phyloP scores from a whole-genome alignment of 2,888 invertebrate species.

The Eremobia ochroleuca region DNA sequence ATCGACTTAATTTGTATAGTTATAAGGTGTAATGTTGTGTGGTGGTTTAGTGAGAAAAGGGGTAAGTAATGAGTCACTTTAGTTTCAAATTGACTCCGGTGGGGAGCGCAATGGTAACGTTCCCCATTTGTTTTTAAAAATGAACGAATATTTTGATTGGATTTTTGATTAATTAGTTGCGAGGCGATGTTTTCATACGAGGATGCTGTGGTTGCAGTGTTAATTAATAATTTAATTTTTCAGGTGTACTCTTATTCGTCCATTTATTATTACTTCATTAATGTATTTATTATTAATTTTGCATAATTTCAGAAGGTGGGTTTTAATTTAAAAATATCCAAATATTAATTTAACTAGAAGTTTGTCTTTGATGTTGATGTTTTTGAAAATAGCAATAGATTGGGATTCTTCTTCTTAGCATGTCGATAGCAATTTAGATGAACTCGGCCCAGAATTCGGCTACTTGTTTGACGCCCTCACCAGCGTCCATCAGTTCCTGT shows the following conservation, averaged over 20 bases:
- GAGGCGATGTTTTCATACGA: constrained; percentile 63
- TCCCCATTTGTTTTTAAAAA: constrained; percentile 77
- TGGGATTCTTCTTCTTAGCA: no score
- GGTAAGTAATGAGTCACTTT: constrained; percentile 77
- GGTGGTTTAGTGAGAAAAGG: constrained; percentile 61
- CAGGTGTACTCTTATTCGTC: constrained; percentile 11
- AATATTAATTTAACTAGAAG: background rate
- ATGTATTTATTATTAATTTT: constrained; percentile 6
- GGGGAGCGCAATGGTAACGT: constrained; percentile 66
- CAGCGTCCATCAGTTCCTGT: no score
- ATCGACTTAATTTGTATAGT: constrained; percentile 10
- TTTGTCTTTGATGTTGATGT: background rate
- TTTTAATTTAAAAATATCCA: background rate
- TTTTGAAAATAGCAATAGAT: background rate
- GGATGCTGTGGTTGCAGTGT: constrained; percentile 27
- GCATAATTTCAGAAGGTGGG: background rate
- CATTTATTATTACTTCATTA: constrained; percentile 19
- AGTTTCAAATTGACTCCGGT: constrained; percentile 74
- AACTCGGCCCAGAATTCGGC: no score
- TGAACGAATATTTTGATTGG: constrained; percentile 80
- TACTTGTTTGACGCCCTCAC: no score
- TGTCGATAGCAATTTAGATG: no score
- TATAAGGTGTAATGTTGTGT: constrained; percentile 47
- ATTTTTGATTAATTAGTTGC: constrained; percentile 78
- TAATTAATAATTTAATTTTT: constrained; percentile 40